These are phyloP conservation scores for Spinibarbus caldwelli DNA, from an alignment of 2,797 vertebrate genomes.

Conservation along the genomic window DNA sequence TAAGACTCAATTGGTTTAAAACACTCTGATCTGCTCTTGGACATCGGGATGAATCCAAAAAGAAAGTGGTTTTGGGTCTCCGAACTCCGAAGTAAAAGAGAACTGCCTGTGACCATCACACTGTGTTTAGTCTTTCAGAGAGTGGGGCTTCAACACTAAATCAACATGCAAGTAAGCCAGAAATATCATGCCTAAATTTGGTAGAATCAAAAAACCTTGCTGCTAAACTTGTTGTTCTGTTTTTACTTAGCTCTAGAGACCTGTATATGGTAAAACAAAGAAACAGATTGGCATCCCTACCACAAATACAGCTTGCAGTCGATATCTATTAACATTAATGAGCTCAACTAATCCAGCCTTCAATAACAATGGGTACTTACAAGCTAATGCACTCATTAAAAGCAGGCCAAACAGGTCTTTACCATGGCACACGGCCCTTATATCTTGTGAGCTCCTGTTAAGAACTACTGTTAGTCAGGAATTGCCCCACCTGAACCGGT, in stretches of 20 bases:
- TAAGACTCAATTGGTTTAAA: background rate
- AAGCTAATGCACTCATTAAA: conserved; percentile 29
- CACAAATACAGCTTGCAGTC: conserved; percentile 12
- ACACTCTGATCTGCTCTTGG: background rate
- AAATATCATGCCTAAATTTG: conserved; percentile 72
- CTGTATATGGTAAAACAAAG: conserved; percentile 15
- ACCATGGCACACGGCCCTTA: background rate
- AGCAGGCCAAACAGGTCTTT: conserved; percentile 14
- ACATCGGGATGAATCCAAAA: background rate
- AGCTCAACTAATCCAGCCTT: background rate
- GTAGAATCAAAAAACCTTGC: conserved; percentile 53
- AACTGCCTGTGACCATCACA: conserved; percentile 26
- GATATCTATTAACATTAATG: conserved; percentile 9
- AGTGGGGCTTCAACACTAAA: conserved; percentile 56
- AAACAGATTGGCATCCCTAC: background rate
- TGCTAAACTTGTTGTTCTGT: conserved; percentile 42
- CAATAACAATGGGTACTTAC: conserved; percentile 6
- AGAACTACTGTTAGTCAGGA: conserved; percentile 5
- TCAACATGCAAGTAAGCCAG: conserved; percentile 62
- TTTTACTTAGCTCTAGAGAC: conserved; percentile 17
- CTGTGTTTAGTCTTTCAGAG: conserved; percentile 65
- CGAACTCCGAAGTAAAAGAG: background rate
- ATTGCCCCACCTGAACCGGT: background rate
- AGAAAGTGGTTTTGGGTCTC: background rate
- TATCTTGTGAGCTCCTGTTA: background rate